Evolutionary conservation across 2,113 vertebrate genomes (phyloP), one percentile per base, ranked within the genome.

Genomic region (Ctenodactylus gundi): DNA sequence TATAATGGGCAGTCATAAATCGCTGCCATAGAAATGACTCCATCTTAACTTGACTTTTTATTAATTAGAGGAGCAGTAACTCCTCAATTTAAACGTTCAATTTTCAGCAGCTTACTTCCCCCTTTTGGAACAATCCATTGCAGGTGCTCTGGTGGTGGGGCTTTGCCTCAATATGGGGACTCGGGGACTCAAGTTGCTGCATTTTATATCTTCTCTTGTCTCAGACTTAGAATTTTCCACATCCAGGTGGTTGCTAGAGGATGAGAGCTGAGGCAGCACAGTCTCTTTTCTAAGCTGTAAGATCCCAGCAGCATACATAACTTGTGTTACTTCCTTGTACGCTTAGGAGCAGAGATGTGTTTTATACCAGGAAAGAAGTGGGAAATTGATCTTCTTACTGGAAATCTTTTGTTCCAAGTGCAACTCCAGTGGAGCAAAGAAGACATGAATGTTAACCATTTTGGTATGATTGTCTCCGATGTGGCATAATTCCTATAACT

Each of bases 21-120:
- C 81, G 3, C 36, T 85, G 1, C 2, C 11, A 49, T 70, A 86
- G 1, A 93, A 88, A 89, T 77, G 25, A 73, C 85, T 64, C n/a
- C 12, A 75, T 76, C 15, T 58, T 82, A 1, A 96, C 44, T 87
- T 94, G 39, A 90, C 51, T 78, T 94, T 89, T 18, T 60, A 80
- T 70, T 85, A 62, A 75, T 73, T 78, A 83, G 12, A 68, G 1
- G 64, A 51, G 8, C 23, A 89, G 12, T 5, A 85, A 1, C 0
- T 78, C 67, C 4, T n/a, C 10, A 44, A 62, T 49, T 62, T 53
- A 93, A 78, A 41, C 1, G 1, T 3, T 3, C 5, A 36, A 21
- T 29, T 58, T 93, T 88, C 15, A 75, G 27, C 27, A 51, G 4
- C 73, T 39, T 95, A 58, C 57, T 53, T 87, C 1, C 81, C 29